Base-by-base conservation (phyloP, 2,888 invertebrate genomes). In the Ormyrus labotus region DNA sequence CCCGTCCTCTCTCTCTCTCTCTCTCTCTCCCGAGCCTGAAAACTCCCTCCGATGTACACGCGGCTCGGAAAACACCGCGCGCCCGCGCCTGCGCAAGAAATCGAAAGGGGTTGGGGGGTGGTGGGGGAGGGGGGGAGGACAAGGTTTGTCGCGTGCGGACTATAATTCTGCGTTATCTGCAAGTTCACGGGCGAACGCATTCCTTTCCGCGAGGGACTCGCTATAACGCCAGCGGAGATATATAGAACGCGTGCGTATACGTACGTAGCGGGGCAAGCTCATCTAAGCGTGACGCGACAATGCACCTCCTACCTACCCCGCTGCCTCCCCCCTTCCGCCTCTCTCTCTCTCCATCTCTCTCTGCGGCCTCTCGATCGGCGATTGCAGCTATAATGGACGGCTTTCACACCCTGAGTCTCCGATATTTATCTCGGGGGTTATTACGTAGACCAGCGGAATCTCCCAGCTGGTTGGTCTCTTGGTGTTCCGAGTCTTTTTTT, bases 91-190 rank as follows among this genome's bases (percentile, higher is more conserved):
- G 50, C 13, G 64, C 55, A 57, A 50, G 19, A 34, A 55, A 45
- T 11, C 19, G 74, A 34, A 34, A 34, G 34, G 34, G 19, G 19
- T 19, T 1, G 19, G 9, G 47, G 57, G 10, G 2, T 19, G 50
- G 65, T 6, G 48, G 58, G 63, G 34, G 55, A 65, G 71, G 7
- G 45, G 69, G 13, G 63, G 53, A 80, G 82, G 19, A 19, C 83
- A 83, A 77, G 81, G 82, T 64, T 74, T 82, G 82, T 75, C 82
- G 83, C 84, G 81, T 84, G 77, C 81, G 74, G 85, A 86, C 88
- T 87, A 88, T 89, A 89, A 89, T 88, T 89, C 87, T 88, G 87
- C 87, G 89, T 89, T 89, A 89, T 89, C 89, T 87, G 87, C 84
- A 86, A 86, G 87, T 89, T 89, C 88, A 89, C 89, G 88, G 89